phyloP scores from a whole-genome alignment of 2,797 vertebrate species.

The Myotis myotis region DNA sequence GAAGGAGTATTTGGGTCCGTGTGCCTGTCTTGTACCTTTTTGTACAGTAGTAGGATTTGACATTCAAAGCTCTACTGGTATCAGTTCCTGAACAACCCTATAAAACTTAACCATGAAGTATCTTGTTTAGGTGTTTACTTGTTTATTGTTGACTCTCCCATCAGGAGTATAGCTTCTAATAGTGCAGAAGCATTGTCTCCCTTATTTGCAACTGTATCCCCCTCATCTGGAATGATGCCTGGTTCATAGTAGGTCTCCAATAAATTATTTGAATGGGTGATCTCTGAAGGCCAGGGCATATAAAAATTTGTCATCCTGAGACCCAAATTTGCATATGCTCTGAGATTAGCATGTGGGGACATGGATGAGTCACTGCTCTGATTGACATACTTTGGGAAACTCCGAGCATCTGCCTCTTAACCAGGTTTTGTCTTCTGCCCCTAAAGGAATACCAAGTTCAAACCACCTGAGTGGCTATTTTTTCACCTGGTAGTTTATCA shows the following conservation, averaged over 20 bases:
- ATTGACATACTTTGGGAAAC: slow-evolving; percentile 66
- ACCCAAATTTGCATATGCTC: slow-evolving; percentile 65
- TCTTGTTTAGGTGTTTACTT: background rate
- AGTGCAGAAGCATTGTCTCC: background rate
- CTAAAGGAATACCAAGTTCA: slow-evolving; percentile 54
- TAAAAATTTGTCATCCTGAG: slow-evolving; percentile 48
- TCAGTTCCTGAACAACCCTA: background rate
- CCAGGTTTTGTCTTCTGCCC: slow-evolving; percentile 21
- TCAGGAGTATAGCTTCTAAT: background rate
- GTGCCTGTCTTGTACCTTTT: background rate
- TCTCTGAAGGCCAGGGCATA: background rate
- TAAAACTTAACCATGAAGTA: background rate
- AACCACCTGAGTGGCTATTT: slow-evolving; percentile 45
- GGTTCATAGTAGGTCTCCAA: background rate
- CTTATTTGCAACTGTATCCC: background rate
- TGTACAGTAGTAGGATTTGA: background rate
- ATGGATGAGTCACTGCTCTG: slow-evolving; percentile 64
- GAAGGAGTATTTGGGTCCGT: background rate
- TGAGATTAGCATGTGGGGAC: slow-evolving; percentile 63
- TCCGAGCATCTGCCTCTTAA: slow-evolving; percentile 27
- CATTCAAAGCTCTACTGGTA: background rate
- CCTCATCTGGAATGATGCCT: background rate
- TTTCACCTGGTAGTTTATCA: slow-evolving; percentile 43
- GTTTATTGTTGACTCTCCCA: background rate
- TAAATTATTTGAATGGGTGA: slow-evolving; percentile 46